phyloP scores from a whole-genome alignment of 1,140 invertebrate species.

The Kradibia gibbosae region DNA sequence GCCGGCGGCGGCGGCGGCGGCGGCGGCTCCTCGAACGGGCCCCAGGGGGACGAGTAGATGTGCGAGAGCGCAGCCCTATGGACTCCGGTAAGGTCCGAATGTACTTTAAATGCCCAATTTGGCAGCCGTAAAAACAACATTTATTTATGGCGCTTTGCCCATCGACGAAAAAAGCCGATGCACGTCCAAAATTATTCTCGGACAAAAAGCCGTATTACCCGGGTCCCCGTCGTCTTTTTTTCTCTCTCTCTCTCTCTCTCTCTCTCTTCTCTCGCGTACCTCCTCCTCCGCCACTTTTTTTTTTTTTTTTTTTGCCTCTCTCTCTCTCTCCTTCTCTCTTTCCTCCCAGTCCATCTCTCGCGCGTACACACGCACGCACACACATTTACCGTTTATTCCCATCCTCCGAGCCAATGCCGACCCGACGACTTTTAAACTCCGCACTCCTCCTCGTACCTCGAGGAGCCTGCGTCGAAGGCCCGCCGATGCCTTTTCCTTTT shows the following conservation, averaged over 20 bases:
- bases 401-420: too few species aligned
- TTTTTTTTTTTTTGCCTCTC: neutral
- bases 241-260: neutral
- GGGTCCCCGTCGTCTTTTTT: neutral
- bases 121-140: constrained; percentile 72
- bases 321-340: neutral
- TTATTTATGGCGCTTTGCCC: constrained; percentile 70
- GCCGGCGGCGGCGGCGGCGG: neutral
- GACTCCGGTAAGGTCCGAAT: constrained; percentile 53
- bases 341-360: neutral
- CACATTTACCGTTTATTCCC: neutral
- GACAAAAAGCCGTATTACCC: constrained; percentile 60
- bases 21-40: neutral
- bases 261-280: neutral
- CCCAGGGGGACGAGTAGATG: neutral
- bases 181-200: constrained; percentile 60
- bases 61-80: neutral
- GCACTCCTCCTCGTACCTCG: neutral
- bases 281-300: neutral
- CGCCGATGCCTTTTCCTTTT: constrained; percentile 4
- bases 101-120: constrained; percentile 72
- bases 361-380: too few species aligned
- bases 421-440: too few species aligned
- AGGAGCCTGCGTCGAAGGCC: neutral
- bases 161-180: constrained; percentile 65